These are phyloP conservation scores for Otis tarda DNA, from an alignment of 2,113 vertebrate genomes.

Conservation along the genomic window DNA sequence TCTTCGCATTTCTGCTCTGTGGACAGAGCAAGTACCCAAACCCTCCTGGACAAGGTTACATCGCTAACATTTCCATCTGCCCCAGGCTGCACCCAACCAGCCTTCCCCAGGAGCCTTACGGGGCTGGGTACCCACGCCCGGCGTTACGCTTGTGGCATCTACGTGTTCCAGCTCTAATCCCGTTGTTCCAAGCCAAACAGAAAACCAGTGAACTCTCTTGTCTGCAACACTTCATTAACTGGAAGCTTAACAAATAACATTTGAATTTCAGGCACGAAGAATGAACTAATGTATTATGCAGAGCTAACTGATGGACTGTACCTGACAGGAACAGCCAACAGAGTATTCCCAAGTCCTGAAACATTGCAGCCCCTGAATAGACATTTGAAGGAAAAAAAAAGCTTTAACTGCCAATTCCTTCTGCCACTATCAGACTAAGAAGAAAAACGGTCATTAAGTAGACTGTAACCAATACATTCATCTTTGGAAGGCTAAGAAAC, in stretches of 20 bases:
- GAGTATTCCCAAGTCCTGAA: background rate
- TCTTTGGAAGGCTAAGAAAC: background rate
- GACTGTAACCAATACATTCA: background rate
- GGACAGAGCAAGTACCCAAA: background rate
- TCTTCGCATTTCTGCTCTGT: background rate
- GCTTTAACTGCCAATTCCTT: background rate
- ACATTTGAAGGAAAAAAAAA: background rate
- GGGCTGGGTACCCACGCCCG: background rate
- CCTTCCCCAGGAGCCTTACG: too few species aligned
- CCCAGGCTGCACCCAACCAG: background rate
- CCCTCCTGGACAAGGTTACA: background rate
- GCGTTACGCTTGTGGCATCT: rapidly evolving
- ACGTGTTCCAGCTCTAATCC: too few species aligned
- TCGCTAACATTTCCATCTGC: background rate
- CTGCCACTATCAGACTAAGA: background rate
- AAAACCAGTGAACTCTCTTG: background rate
- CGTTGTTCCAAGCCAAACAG: background rate
- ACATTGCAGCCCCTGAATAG: background rate
- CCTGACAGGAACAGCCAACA: background rate
- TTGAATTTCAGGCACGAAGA: background rate
- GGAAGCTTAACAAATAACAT: background rate
- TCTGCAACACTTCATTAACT: background rate
- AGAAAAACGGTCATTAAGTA: background rate
- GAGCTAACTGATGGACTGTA: background rate
- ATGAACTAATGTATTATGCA: background rate